Percentiles rank a stretch among this genome's conserved stretches.
These are phyloP conservation scores for Stratiolaelaps scimitus DNA, from an alignment of 1,140 invertebrate species.

Conservation along the genomic window DNA sequence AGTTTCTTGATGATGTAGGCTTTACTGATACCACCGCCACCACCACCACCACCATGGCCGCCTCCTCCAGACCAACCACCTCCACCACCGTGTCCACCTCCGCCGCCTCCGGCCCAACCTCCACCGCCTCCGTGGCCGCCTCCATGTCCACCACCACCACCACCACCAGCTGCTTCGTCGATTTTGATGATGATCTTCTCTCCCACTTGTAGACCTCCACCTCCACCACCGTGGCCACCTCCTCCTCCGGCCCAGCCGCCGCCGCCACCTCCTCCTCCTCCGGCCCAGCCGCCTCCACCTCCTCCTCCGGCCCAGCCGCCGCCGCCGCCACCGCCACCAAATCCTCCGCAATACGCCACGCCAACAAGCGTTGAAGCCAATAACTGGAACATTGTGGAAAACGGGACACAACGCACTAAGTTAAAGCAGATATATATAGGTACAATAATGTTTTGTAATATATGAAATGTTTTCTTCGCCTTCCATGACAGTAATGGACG, in stretches of 20 bases:
- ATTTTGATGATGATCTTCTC: slow-evolving; percentile 11
- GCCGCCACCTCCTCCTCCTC: slow-evolving; percentile 9
- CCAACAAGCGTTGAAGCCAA: not conserved
- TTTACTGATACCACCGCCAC: not conserved
- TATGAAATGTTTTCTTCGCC: too few species aligned
- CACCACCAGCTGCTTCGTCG: not conserved
- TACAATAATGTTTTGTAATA: too few species aligned
- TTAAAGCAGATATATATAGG: too few species aligned
- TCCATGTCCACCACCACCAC: slow-evolving; percentile 20
- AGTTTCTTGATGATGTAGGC: slow-evolving; percentile 9
- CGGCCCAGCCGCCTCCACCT: slow-evolving; percentile 9
- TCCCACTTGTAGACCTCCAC: not conserved
- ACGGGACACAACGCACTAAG: too few species aligned
- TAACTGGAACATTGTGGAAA: slow-evolving; percentile 6
- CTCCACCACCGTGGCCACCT: not conserved
- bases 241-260: not conserved
- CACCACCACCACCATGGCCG: not conserved
- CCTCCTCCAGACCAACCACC: not conserved
- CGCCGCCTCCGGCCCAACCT: not conserved
- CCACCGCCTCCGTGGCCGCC: not conserved
- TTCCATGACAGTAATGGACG: too few species aligned
- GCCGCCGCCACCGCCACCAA: not conserved
- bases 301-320: not conserved
- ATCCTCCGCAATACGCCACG: not conserved
- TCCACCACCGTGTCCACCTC: not conserved